phyloP scores from a whole-genome alignment of 2,113 vertebrate species.

The Anthoscopus minutus region DNA sequence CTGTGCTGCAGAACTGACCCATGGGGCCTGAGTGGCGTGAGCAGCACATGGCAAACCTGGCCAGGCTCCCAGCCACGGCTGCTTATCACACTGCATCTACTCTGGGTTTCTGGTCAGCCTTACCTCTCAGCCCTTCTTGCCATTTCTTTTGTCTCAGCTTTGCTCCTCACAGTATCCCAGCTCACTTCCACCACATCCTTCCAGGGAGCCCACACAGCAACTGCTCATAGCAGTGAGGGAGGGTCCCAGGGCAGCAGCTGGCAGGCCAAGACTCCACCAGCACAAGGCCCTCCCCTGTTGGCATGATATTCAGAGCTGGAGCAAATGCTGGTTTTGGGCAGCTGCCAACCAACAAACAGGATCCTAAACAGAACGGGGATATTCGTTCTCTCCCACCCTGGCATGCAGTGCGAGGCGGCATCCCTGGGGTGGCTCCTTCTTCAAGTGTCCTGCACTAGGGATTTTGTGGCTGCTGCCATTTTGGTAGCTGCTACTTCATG shows the following conservation, averaged over 20 bases:
- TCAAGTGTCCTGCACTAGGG: not conserved
- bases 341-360: not conserved
- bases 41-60: not conserved
- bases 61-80: not conserved
- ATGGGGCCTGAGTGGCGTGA: not conserved
- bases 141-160: not conserved
- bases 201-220: fast-evolving
- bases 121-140: not conserved
- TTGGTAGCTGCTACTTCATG: not conserved
- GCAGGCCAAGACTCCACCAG: not conserved
- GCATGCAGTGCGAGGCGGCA: fast-evolving
- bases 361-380: not conserved
- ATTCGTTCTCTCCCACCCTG: not conserved
- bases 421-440: not conserved
- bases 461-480: not conserved
- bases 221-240: not conserved
- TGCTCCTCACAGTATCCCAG: not conserved
- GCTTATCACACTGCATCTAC: not conserved
- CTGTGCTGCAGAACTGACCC: not conserved
- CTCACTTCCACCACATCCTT: not conserved
- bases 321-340: not conserved
- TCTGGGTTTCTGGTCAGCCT: not conserved
- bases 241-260: not conserved
- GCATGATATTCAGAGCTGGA: not conserved
- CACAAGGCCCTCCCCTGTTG: not conserved